Evolutionary conservation across 2,113 vertebrate genomes (phyloP), one percentile per base, ranked within the genome.

Genomic region (Sebastes fasciatus): DNA sequence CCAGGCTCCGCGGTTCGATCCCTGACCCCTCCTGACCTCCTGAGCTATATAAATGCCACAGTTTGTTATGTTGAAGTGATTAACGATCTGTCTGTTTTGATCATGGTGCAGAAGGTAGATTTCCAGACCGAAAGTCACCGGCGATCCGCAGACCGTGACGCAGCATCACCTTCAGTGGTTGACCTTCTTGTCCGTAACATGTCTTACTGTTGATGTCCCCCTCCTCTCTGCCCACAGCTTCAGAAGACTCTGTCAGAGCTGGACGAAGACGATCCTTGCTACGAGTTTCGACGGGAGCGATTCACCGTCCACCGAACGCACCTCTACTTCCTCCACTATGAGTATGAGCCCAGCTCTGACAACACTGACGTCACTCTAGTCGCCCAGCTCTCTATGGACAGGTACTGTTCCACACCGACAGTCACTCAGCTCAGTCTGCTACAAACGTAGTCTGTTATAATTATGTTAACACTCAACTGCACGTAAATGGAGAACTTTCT

Each of bases 341-440:
- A 99, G 83, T 97, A 97, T 0, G 95, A 98, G 72, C 94, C 97
- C 2, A 91, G 94, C 2, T 45, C 95, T 0, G 98, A 99, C 93
- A 93, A 93, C 86, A 97, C 96, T 0, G 98, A 99, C 0, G 97
- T 99, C 51, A 99, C 98, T 0, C 95, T 99, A 14, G 98, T 99
- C 8, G 98, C 98, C 6, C 98, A 99, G 79, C 98, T 99, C 17
- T 99, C 98, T 11, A 99, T 99, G 98, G 98, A 99, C 96, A 98
- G 98, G 98, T 99, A 83, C 17, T 8, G 46, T 45, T 48, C 12
- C 17, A 45, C 43, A 43, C 0, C 21, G 26, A 69, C 17, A 8
- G 2, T 9, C 34, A 21, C 51, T n/a, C 19, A 46, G 4, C 11
- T 63, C 21, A 19, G 51, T 2, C 62, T 48, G 19, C 11, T 48